These are phyloP conservation scores for Eurytoma californica DNA, from an alignment of 2,888 invertebrate genomes.

Conservation along the genomic window DNA sequence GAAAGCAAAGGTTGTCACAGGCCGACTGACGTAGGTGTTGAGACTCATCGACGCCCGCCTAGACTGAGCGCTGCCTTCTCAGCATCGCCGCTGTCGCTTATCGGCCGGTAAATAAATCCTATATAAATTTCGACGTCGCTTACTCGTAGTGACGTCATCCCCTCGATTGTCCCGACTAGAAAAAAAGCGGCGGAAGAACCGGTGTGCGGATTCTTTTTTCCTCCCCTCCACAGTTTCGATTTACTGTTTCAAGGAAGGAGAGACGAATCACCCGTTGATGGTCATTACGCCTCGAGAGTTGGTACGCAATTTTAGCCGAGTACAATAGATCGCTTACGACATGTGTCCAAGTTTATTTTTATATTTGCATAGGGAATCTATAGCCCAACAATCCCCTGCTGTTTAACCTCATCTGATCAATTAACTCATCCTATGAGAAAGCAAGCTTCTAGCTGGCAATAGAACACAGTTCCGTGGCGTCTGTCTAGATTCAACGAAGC, in stretches of 20 bases:
- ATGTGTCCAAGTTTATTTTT: neutral
- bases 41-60: slow-evolving; percentile 46
- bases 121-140: too few species aligned
- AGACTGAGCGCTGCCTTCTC: slow-evolving; percentile 37
- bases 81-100: neutral
- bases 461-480: neutral
- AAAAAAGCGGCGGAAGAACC: too few species aligned
- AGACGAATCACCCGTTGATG: too few species aligned
- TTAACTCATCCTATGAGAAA: neutral
- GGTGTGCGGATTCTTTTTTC: too few species aligned
- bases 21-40: slow-evolving; percentile 40
- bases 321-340: neutral
- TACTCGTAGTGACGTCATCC: too few species aligned
- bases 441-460: neutral
- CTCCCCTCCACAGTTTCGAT: too few species aligned
- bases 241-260: too few species aligned
- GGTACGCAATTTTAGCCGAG: too few species aligned
- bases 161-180: too few species aligned
- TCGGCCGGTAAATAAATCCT: neutral
- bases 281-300: too few species aligned
- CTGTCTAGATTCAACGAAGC: neutral
- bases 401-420: neutral
- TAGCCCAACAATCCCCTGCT: neutral
- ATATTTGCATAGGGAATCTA: neutral
- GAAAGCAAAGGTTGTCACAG: neutral